Evolutionary conservation across 2,888 invertebrate genomes (phyloP).

Genomic region (Melipona beecheii): DNA sequence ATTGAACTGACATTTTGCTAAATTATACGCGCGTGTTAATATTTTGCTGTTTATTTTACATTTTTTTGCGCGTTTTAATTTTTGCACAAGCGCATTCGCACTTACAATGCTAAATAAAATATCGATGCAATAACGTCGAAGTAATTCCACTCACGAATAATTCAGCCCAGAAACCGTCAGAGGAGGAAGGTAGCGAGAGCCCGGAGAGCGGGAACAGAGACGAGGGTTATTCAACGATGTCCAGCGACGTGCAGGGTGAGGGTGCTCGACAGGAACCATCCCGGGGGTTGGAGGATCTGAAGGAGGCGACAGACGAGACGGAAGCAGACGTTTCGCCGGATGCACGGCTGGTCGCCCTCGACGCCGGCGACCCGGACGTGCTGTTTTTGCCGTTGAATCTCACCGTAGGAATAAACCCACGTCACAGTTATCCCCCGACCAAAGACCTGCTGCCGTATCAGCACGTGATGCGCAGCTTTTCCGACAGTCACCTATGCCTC

Average conservation of each 20-base stretch:
- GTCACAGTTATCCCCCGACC: constrained; percentile 90
- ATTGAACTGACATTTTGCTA: too few relatives aligned
- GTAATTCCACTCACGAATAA: constrained; percentile 5
- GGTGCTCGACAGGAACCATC: constrained; percentile 87
- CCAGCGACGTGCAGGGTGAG: constrained; percentile 91
- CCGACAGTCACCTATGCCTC: constrained; percentile 90
- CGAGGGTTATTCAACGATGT: constrained; percentile 94
- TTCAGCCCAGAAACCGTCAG: constrained; percentile 86
- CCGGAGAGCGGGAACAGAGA: constrained; percentile 91
- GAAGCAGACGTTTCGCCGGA: constrained; percentile 85
- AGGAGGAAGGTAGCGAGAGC: constrained; percentile 90
- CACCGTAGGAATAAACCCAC: constrained; percentile 86
- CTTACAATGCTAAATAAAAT: too few relatives aligned
- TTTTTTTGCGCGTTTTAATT: too few relatives aligned
- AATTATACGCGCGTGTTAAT: too few relatives aligned
- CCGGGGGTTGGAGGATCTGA: constrained; percentile 89
- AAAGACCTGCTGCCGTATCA: constrained; percentile 89
- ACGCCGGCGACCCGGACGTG: constrained; percentile 87
- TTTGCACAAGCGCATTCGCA: too few relatives aligned
- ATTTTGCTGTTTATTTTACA: too few relatives aligned
- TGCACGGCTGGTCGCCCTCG: constrained; percentile 86
- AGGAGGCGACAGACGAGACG: constrained; percentile 90
- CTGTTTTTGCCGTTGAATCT: constrained; percentile 89
- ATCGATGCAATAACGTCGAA: neutral
- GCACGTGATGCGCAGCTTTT: constrained; percentile 90